Percentiles rank a stretch among this genome's conserved stretches.
Conservation (phyloP, 2,113 vertebrate genomes). For the Elaphurus davidianus region DNA sequence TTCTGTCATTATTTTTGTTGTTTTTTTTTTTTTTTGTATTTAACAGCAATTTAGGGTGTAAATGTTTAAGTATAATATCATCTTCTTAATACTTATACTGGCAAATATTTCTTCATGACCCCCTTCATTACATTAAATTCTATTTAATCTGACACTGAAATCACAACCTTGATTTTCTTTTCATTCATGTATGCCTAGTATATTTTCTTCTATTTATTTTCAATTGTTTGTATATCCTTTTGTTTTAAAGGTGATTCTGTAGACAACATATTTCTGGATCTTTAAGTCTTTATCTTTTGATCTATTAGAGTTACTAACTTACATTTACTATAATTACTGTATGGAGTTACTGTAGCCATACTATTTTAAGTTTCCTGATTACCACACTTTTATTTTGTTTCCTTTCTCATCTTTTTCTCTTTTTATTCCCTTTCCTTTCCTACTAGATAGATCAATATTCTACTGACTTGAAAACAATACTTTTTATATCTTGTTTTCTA, state of each 20-base stretch:
- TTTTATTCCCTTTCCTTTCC: not conserved
- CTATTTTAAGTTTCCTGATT: not conserved
- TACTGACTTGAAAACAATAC: not conserved
- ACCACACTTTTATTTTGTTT: not conserved
- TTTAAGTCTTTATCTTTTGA: not conserved
- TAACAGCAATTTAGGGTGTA: not conserved
- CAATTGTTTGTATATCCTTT: not conserved
- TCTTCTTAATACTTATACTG: not conserved
- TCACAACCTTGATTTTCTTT: not conserved
- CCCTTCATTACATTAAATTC: not conserved
- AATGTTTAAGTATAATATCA: not conserved
- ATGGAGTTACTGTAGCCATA: not conserved
- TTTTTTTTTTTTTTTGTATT: not conserved
- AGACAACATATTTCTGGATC: not conserved
- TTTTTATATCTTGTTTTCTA: not conserved
- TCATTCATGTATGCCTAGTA: not conserved
- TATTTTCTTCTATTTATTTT: not conserved
- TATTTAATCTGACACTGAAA: not conserved
- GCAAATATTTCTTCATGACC: not conserved
- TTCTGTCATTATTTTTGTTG: not conserved
- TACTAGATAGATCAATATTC: not conserved
- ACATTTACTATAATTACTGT: not conserved
- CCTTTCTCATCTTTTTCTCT: not conserved
- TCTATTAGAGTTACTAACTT: not conserved
- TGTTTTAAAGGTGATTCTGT: not conserved